Evolutionary conservation across 2,888 invertebrate genomes (phyloP), one percentile per base, ranked within the genome.

Genomic region (Proisotoma minuta): DNA sequence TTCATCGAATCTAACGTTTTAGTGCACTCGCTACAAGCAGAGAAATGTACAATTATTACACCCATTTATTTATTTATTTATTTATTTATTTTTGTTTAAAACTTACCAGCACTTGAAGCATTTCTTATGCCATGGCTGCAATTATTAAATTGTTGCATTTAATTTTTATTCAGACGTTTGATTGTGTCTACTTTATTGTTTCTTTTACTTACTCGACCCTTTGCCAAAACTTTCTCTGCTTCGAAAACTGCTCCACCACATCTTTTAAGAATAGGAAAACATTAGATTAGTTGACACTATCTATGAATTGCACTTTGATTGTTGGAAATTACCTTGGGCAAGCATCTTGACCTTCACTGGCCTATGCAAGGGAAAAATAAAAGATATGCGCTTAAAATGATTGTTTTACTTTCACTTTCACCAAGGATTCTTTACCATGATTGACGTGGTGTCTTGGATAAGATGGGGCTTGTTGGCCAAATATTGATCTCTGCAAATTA

Each of bases 1-100:
- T 90, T 94, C 77, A 94, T 93, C 57, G 95, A 96, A 78, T 97
- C 97, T 75, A 98, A 83, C 67, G 93, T 89, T 80, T 93, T 93
- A 75, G 86, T 88, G 80, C 97, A 97, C 78, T 95, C 91, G 72
- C 83, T 43, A 20, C 10, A 43, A 43, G 18, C 8, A 34, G 8
- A 34, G 8, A 10, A 34, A 10, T 34, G 34, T 34, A 10, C 15
- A 10, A 10, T 8, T 10, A 34, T 34, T 34, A 34, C 8, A 34
- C 15, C 15, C 8, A 34, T 8, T 34, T 34, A 10, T 15, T 10
- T 10, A 15, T 34, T 34, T 34, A 34, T 10, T 34, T 15, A 34
- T 34, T 34, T 15, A 34, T 34, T 34, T 34, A 34, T 8, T 34
- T 34, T 34, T 34, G 15, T 15, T 18, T n/a, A n/a, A n/a, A 18